Evolutionary conservation across 2,113 vertebrate species (phyloP), one percentile per base, ranked within the genome.

Genomic region (Anoura caudifer): DNA sequence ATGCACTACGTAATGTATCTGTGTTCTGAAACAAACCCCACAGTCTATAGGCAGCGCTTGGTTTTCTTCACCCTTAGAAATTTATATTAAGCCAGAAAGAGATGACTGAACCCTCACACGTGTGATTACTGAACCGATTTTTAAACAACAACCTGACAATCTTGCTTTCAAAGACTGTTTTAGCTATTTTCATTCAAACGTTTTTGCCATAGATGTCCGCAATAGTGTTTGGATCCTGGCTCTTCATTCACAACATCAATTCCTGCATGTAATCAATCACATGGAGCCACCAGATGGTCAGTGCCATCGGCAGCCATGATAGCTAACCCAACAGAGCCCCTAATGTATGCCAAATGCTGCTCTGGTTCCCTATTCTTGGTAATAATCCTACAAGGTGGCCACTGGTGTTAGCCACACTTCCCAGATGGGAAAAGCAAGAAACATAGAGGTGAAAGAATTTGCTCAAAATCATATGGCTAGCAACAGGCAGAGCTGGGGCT

Each of bases 1-100:
- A 65, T 86, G 11, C 22, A 41, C 38, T 82, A 56, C n/a, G 52
- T 61, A 77, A 52, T 12, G 4, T 15, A 31, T 67, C 69, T 90
- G 54, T 6, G 61, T 33, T 70, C n/a, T 45, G 31, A 90, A 54
- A 67, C 36, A 52, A 82, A 95, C 41, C 33, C 31, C 11, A 0
- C 8, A n/a, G 50, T 80, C n/a, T 20, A 2, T 33, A 11, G 10
- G 7, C 16, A 47, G 43, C 72, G 33, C n/a, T 93, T 59, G 31
- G 26, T 94, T 69, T 47, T 61, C 33, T 84, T 54, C 86, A 70
- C 69, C 67, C 47, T 33, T 81, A 43, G n/a, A 95, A 75, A 94
- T 73, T 56, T 54, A n/a, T 94, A n/a, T 76, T 5, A 0, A n/a
- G n/a, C 61, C 47, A 47, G 33, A 36, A 73, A 69, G 67, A 65